Conservation (phyloP, 2,888 invertebrate species). For the Eupelmus urozonus region DNA sequence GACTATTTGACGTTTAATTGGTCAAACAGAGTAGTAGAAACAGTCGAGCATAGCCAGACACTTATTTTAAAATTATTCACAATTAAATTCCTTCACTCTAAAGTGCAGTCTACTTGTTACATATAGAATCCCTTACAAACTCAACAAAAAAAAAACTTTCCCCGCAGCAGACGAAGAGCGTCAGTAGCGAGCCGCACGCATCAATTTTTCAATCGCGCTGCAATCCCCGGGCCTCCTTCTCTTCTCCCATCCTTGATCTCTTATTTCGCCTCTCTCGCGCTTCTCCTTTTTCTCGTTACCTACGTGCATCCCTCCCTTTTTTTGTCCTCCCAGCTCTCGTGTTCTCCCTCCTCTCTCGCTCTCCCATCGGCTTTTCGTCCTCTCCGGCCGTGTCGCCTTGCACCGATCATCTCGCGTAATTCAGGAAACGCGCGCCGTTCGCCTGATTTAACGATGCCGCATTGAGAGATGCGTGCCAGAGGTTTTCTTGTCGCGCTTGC, state of each 20-base stretch:
- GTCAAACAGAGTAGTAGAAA: not conserved
- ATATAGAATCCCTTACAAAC: too few relatives aligned
- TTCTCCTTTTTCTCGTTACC: not conserved
- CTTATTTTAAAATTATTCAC: too few relatives aligned
- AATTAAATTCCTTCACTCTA: too few relatives aligned
- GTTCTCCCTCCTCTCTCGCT: not conserved
- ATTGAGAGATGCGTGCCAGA: not conserved
- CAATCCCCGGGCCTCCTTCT: not conserved
- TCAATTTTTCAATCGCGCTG: slow-evolving; percentile 41
- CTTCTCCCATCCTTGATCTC: slow-evolving; percentile 38
- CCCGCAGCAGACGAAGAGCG: too few relatives aligned
- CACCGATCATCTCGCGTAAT: slow-evolving; percentile 30
- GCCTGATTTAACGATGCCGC: slow-evolving; percentile 48
- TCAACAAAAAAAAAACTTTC: too few relatives aligned
- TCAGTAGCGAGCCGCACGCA: not conserved
- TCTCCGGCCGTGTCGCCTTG: not conserved
- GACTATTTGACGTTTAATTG: not conserved
- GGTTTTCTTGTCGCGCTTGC: slow-evolving; percentile 12
- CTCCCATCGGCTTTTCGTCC: not conserved
- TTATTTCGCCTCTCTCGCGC: slow-evolving; percentile 25
- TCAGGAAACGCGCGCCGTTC: slow-evolving; percentile 38
- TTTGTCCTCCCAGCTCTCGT: not conserved
- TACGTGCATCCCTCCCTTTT: not conserved
- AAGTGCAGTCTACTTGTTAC: too few relatives aligned
- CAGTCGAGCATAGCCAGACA: not conserved